These are phyloP conservation scores for Matsumyia berberina DNA, from an alignment of 2,888 invertebrate species.

Conservation along the genomic window DNA sequence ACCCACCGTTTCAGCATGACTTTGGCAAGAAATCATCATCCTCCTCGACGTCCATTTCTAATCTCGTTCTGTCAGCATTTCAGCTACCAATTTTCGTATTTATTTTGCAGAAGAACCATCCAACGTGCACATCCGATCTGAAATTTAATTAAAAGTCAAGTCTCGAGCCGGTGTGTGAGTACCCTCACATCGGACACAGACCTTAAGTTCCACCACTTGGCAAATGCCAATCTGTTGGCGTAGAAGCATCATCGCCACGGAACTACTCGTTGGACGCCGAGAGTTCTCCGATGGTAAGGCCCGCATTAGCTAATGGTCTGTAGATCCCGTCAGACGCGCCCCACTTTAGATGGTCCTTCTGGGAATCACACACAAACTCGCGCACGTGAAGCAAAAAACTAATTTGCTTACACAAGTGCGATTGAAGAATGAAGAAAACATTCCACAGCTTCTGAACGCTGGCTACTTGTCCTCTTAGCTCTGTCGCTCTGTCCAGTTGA, in stretches of 20 bases:
- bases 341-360: constrained; percentile 41
- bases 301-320: constrained; percentile 18
- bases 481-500: constrained; percentile 28
- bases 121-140: constrained; percentile 57
- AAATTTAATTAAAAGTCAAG: constrained; percentile 75
- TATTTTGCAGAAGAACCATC: constrained; percentile 46
- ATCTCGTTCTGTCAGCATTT: constrained; percentile 73
- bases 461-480: constrained; percentile 46
- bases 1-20: neutral
- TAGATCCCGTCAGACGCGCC: constrained; percentile 36
- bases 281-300: neutral
- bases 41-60: constrained; percentile 58
- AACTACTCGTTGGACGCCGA: neutral
- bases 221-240: constrained; percentile 21
- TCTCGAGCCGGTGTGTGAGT: constrained; percentile 25
- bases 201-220: constrained; percentile 15
- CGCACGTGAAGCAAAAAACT: neutral
- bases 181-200: neutral
- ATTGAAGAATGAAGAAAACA: constrained; percentile 35
- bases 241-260: constrained; percentile 20
- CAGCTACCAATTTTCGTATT: constrained; percentile 58
- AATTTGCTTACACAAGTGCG: constrained; percentile 43
- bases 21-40: constrained; percentile 47
- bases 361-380: neutral
- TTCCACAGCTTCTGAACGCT: constrained; percentile 54